A percentile compares a stretch with the other conserved stretches of the same genome.
phyloP scores from a whole-genome alignment of 2,888 invertebrate species.

The Girardia tigrina region DNA sequence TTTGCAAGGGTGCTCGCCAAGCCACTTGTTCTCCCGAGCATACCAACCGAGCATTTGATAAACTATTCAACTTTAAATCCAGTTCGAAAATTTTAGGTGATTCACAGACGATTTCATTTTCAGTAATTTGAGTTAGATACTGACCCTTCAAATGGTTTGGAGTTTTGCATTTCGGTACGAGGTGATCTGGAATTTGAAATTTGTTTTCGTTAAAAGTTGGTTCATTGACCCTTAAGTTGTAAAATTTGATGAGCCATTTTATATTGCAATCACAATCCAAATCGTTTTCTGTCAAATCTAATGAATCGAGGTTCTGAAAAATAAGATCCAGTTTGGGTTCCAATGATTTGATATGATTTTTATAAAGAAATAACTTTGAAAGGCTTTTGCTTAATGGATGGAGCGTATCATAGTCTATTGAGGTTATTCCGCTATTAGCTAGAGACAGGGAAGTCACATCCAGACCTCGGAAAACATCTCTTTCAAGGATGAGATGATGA shows the following conservation, averaged over 20 bases:
- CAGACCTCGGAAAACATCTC: background rate
- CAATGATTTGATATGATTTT: background rate
- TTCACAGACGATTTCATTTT: background rate
- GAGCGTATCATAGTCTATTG: background rate
- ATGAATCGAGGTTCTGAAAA: background rate
- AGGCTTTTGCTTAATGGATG: background rate
- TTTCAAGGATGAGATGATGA: background rate
- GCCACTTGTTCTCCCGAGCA: background rate
- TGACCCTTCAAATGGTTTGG: background rate
- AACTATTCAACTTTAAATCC: background rate
- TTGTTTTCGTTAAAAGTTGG: background rate
- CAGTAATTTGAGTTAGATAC: background rate
- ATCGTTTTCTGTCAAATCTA: background rate
- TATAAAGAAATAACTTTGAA: background rate
- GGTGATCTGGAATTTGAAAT: background rate
- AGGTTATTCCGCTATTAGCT: background rate
- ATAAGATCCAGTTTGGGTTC: background rate
- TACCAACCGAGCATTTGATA: background rate
- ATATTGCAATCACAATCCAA: background rate
- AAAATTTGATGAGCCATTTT: background rate
- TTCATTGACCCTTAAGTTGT: background rate
- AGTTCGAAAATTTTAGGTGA: background rate
- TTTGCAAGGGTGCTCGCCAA: background rate
- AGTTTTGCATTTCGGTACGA: background rate
- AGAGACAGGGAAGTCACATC: background rate